phyloP scores from a whole-genome alignment of 1,140 invertebrate species.

The Camponotus pennsylvanicus region DNA sequence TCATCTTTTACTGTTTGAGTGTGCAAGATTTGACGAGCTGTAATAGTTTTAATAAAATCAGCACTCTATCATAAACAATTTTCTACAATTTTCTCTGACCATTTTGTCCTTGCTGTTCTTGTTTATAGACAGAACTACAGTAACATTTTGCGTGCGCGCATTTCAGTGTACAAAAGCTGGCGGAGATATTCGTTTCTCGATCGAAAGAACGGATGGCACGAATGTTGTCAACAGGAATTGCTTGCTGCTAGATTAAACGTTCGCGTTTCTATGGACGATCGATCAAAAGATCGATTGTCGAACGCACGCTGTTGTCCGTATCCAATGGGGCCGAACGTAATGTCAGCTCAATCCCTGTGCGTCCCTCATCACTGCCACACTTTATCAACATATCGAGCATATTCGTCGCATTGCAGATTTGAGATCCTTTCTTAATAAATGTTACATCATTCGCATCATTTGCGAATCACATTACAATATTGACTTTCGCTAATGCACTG shows the following conservation, averaged over 20 bases:
- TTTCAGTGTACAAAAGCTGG: slow-evolving; percentile 51
- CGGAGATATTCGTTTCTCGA: slow-evolving; percentile 41
- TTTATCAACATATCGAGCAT: slow-evolving; percentile 46
- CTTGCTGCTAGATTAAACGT: slow-evolving; percentile 75
- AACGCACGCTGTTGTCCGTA: slow-evolving; percentile 63
- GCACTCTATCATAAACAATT: not conserved
- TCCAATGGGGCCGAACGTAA: slow-evolving; percentile 59
- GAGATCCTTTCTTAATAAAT: slow-evolving; percentile 23
- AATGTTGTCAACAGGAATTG: slow-evolving; percentile 52
- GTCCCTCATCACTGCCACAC: slow-evolving; percentile 56
- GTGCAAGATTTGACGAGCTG: not conserved
- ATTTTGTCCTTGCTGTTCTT: slow-evolving; percentile 13
- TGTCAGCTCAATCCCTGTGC: slow-evolving; percentile 50
- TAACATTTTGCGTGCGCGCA: slow-evolving; percentile 26
- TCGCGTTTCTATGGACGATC: slow-evolving; percentile 74
- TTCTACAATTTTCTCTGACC: not conserved
- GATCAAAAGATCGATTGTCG: slow-evolving; percentile 79
- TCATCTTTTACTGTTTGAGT: not conserved
- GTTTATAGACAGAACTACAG: not conserved
- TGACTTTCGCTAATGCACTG: slow-evolving; percentile 7
- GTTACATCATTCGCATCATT: not conserved
- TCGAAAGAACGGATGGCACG: slow-evolving; percentile 34
- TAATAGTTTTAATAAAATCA: not conserved
- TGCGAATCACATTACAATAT: slow-evolving; percentile 18
- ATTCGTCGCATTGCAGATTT: slow-evolving; percentile 17